Evolutionary conservation across 2,888 invertebrate genomes (phyloP), one percentile per base, ranked within the genome.

Genomic region (Folsomia manolachei): DNA sequence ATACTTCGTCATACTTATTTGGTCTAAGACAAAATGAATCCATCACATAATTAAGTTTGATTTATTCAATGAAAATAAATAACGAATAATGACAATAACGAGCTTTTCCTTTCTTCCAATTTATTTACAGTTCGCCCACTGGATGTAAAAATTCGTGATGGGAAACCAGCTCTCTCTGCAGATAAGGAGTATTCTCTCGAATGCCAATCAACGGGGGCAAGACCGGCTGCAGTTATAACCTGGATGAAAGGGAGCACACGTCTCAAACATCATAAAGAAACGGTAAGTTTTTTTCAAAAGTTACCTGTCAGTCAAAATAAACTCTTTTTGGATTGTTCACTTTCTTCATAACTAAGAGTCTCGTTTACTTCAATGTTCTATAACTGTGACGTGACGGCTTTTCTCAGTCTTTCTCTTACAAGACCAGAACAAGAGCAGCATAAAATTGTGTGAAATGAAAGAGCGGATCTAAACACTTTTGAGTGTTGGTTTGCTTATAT

Each of bases 191-290:
- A 91, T 85, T 89, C 90, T 83, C 85, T 92, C 78, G 88, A 86
- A 81, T 92, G 92, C 83, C 88, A 90, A 82, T 89, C 91, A 61
- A 88, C 89, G 73, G 92, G 92, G 39, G 89, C 91, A 63, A 86
- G 90, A 81, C 91, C 91, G 39, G 87, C 88, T n/a, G 91, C 92
- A n/a, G 87, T 88, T 79, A 89, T 92, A 82, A 88, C 89, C 66
- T 92, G 92, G 92, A 90, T 90, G 88, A 90, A 90, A 83, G 91
- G 90, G 69, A 89, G 89, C 82, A 86, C 87, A 4, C 87, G 88
- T 78, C 87, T 91, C 86, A 88, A 87, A 82, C 88, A 88, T 82
- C 88, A 89, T 70, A 86, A 88, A 82, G 88, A 89, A 85, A 88
- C 87, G 83, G 90, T 90, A 85, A 89, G 88, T 75, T 56, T 56